Conservation (phyloP, 1,140 invertebrate species). For the Archegozetes longisetosus region DNA sequence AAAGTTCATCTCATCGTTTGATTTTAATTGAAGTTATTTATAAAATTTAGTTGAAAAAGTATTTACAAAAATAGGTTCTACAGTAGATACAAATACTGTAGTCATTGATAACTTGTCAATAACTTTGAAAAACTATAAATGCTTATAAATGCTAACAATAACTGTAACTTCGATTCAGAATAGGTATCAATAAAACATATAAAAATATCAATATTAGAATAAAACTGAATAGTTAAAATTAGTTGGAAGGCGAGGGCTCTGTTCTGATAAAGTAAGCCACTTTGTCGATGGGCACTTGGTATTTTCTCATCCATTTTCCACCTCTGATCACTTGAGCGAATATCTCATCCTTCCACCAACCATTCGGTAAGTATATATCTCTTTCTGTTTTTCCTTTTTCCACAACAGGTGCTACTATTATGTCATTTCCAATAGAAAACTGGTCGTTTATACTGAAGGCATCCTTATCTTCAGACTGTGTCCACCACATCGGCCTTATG, state of each 20-base stretch:
- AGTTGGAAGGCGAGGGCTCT: background rate
- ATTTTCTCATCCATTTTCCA: conserved; percentile 72
- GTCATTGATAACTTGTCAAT: background rate
- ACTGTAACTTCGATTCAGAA: too few species aligned
- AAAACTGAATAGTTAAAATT: too few species aligned
- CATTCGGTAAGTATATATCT: conserved; percentile 66
- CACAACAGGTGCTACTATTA: conserved; percentile 78
- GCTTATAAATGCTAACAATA: too few species aligned
- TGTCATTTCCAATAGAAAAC: conserved; percentile 73
- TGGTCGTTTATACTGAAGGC: conserved; percentile 65
- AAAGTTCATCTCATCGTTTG: too few species aligned
- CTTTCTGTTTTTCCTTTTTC: conserved; percentile 43
- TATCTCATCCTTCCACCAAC: conserved; percentile 76
- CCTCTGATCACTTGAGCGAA: conserved; percentile 65
- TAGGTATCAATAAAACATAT: too few species aligned
- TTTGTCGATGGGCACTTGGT: conserved; percentile 55
- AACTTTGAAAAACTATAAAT: background rate
- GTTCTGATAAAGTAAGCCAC: conserved; percentile 52
- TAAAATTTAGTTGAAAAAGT: background rate
- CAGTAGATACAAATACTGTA: background rate
- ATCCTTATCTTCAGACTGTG: conserved; percentile 58
- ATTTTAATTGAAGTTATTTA: too few species aligned
- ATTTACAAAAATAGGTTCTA: background rate
- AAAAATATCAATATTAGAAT: too few species aligned
- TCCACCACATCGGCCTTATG: conserved; percentile 77